These are phyloP conservation scores for Forbesichthys agassizii DNA, from an alignment of 2,113 vertebrate genomes.

Conservation along the genomic window DNA sequence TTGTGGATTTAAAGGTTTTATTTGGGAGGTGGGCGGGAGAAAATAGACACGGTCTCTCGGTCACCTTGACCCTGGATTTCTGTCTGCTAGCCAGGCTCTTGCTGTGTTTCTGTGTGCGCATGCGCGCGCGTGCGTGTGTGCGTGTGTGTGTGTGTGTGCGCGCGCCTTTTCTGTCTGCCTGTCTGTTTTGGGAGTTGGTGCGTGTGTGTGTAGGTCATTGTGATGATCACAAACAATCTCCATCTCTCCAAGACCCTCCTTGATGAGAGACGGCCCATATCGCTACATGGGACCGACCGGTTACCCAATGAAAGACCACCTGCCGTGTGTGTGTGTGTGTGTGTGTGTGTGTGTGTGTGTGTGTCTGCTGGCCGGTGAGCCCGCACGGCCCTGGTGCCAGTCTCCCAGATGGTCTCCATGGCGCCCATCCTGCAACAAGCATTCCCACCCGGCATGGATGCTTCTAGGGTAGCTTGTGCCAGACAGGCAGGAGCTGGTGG, in stretches of 20 bases:
- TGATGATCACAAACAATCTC: neutral
- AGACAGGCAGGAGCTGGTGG: constrained; percentile 57
- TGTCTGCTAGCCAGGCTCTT: constrained; percentile 44
- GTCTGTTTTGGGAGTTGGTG: too few relatives aligned
- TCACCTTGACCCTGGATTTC: constrained; percentile 50
- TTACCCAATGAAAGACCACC: constrained; percentile 45
- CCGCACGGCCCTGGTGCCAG: constrained; percentile 53
- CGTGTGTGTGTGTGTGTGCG: constrained; percentile 13
- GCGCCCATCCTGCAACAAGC: constrained; percentile 47
- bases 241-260: too few relatives aligned
- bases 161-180: neutral
- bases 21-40: too few relatives aligned
- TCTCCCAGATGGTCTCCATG: constrained; percentile 69
- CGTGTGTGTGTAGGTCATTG: neutral
- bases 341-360: constrained; percentile 45
- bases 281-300: constrained; percentile 9
- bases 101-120: neutral
- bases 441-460: constrained; percentile 15
- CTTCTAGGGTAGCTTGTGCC: constrained; percentile 61
- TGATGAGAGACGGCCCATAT: neutral
- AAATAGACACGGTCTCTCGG: constrained; percentile 48
- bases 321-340: constrained; percentile 51
- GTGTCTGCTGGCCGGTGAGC: constrained; percentile 42
- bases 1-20: too few relatives aligned
- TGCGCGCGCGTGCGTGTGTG: constrained; percentile 11